Conservation (phyloP, 2,888 invertebrate genomes). For the Stratiomys singularior region DNA sequence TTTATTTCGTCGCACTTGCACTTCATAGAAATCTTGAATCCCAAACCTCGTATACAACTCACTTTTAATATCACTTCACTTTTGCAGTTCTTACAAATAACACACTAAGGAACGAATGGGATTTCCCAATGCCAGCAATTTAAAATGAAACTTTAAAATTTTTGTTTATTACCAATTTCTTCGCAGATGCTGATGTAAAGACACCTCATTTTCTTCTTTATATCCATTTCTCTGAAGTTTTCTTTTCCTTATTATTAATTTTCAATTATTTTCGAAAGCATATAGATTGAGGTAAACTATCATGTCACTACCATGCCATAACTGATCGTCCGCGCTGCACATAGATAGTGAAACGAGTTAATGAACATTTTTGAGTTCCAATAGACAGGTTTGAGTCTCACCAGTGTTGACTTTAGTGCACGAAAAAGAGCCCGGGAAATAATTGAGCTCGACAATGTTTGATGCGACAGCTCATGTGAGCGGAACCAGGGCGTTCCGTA, state of each 20-base stretch:
- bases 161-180: not conserved
- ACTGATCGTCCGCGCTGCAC: too few relatives aligned
- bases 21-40: slow-evolving; percentile 1
- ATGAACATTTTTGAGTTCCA: too few relatives aligned
- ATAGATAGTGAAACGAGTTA: too few relatives aligned
- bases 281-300: not conserved
- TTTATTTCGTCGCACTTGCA: slow-evolving; percentile 29
- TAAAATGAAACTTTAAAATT: slow-evolving; percentile 17
- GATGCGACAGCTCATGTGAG: too few relatives aligned
- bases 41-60: slow-evolving; percentile 11
- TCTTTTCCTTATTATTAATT: slow-evolving; percentile 15
- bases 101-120: not conserved
- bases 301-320: too few relatives aligned
- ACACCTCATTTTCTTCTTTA: not conserved
- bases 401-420: too few relatives aligned
- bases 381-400: too few relatives aligned
- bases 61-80: slow-evolving; percentile 1
- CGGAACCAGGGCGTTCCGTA: too few relatives aligned
- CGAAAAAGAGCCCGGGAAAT: too few relatives aligned
- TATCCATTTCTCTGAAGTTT: slow-evolving; percentile 12
- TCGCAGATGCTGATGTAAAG: not conserved
- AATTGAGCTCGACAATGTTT: too few relatives aligned
- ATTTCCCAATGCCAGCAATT: slow-evolving; percentile 17
- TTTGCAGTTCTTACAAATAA: slow-evolving; percentile 8
- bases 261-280: slow-evolving; percentile 14